Base-by-base conservation (phyloP, 2,113 vertebrate species). In the Perognathus longimembris region DNA sequence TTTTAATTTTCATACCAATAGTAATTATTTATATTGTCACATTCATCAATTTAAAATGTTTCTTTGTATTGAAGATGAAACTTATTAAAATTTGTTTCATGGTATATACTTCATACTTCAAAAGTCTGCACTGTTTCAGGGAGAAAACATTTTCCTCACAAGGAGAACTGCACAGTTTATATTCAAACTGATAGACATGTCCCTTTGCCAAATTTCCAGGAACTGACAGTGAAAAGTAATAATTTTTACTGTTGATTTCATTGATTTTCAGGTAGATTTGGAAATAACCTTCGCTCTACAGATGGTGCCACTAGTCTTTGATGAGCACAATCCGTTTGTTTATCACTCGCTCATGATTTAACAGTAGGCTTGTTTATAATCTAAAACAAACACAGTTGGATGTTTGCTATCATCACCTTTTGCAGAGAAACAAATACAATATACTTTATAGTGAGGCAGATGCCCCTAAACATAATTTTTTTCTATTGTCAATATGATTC, bases 201-300 rank as follows among this genome's bases (percentile, higher is more conserved):
- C 54, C 80, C 3, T 73, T 90, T 93, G 34, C 57, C 12, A 79
- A 45, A 7, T 54, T 88, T 92, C 26, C 15, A 81, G 21, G n/a
- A 85, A 54, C 3, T 73, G 20, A 71, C 92, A 89, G 61, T 40
- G 36, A 50, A 24, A 66, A 63, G 30, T 54, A 69, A 54, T 24
- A 24, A 15, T 26, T 66, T 81, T 85, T 57, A 32, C 30, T 50
- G 8, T 40, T 88, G 40, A 14, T 87, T 94, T 67, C 9, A 91
- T 87, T 95, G 20, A 77, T 78, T 88, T 93, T 88, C 38, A 82
- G 64, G 30, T 91, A 71, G 34, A 79, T 71, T 77, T 64, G 5
- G 45, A 90, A 71, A 76, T 77, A 59, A 59, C 79, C 94, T 91
- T 91, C 15, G 71, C 71, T 93, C 95, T 94, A 77, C 77, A 94